Conservation (phyloP, 2,797 vertebrate species). For the Poecilia gillii region DNA sequence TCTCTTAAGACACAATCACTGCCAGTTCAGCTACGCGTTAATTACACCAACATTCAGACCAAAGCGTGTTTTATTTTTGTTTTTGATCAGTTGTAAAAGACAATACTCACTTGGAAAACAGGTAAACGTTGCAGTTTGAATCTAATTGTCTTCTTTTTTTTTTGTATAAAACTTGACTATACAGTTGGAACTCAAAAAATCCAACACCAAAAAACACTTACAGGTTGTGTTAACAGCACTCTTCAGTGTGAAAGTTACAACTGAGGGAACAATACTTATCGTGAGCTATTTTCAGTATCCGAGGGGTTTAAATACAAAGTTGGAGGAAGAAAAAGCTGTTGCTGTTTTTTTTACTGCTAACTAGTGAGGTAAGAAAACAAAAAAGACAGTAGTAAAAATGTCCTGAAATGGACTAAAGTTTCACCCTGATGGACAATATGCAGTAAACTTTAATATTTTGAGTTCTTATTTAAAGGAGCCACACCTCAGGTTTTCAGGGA, state of each 20-base stretch:
- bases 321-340: not conserved
- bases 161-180: not conserved
- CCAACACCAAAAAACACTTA: not conserved
- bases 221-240: not conserved
- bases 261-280: not conserved
- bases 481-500: not conserved
- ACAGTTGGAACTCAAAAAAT: not conserved
- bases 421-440: not conserved
- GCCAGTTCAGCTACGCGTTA: constrained; percentile 9
- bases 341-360: not conserved
- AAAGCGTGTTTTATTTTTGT: constrained; percentile 7
- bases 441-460: not conserved
- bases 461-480: not conserved
- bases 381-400: not conserved
- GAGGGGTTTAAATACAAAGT: not conserved
- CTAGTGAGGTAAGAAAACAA: not conserved
- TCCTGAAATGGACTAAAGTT: not conserved
- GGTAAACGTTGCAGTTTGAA: constrained; percentile 7
- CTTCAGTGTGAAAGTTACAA: not conserved
- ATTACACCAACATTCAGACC: constrained; percentile 6
- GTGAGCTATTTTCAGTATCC: not conserved
- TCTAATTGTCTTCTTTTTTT: not conserved
- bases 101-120: not conserved
- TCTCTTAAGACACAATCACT: constrained; percentile 17
- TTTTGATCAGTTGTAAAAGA: not conserved